Percentiles rank a stretch among this genome's conserved stretches.
phyloP scores from a whole-genome alignment of 2,797 vertebrate genomes.

The Pagetopsis macropterus region DNA sequence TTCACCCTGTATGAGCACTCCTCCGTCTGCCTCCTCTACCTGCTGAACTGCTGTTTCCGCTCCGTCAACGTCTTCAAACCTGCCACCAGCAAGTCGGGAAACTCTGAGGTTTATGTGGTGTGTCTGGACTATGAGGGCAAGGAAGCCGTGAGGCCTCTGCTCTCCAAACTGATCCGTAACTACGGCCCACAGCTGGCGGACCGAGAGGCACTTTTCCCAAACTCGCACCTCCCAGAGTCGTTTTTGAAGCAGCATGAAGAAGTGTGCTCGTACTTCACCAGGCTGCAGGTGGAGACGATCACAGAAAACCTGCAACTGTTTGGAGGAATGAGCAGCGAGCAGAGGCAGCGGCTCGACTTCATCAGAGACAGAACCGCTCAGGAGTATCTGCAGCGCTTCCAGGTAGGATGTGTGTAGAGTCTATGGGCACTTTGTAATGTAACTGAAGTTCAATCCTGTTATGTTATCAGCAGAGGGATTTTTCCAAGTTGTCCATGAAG shows the following conservation, averaged over 20 bases:
- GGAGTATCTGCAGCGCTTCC: slow-evolving; percentile 86
- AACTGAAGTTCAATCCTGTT: not conserved
- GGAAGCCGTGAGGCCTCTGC: slow-evolving; percentile 81
- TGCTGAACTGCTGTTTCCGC: slow-evolving; percentile 91
- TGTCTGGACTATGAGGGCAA: slow-evolving; percentile 87
- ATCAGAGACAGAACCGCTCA: slow-evolving; percentile 86
- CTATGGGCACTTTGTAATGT: not conserved
- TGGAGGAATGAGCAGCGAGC: slow-evolving; percentile 74
- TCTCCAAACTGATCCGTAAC: slow-evolving; percentile 90
- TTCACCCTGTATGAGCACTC: slow-evolving; percentile 96
- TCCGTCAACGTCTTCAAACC: slow-evolving; percentile 93
- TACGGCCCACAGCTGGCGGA: slow-evolving; percentile 86
- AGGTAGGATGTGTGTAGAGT: slow-evolving; percentile 59
- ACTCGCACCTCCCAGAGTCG: slow-evolving; percentile 82
- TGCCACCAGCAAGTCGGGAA: slow-evolving; percentile 96
- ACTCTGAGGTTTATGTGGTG: slow-evolving; percentile 94
- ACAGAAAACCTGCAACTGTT: slow-evolving; percentile 91
- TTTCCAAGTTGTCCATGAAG: not conserved
- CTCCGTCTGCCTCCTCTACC: slow-evolving; percentile 92
- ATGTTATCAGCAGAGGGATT: not conserved
- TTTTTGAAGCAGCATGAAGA: slow-evolving; percentile 88
- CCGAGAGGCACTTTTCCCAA: slow-evolving; percentile 87
- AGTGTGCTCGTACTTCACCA: slow-evolving; percentile 90
- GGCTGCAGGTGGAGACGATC: slow-evolving; percentile 89
- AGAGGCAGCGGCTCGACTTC: slow-evolving; percentile 79